Percentiles rank a stretch among this genome's conserved stretches.
These are phyloP conservation scores for Crocuta crocuta DNA, from an alignment of 2,113 vertebrate species.

Conservation along the genomic window DNA sequence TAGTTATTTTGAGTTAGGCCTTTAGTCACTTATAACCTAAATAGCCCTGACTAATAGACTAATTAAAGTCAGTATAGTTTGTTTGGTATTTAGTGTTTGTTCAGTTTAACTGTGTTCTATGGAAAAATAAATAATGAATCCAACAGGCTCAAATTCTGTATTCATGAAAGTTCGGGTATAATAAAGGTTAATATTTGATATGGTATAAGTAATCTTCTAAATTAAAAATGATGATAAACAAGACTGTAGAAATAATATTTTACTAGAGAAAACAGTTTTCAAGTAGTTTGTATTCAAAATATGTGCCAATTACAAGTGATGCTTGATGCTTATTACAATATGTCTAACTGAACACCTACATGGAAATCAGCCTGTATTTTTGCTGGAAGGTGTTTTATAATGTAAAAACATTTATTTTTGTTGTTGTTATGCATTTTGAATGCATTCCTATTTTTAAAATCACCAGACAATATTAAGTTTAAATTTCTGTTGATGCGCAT, in stretches of 20 bases:
- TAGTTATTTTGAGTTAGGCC: not conserved
- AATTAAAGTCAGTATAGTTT: conserved; percentile 12
- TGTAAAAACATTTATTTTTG: not conserved
- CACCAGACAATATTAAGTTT: not conserved
- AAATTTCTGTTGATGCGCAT: not conserved
- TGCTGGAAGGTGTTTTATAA: not conserved
- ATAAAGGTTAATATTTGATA: not conserved
- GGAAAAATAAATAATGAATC: conserved; percentile 13
- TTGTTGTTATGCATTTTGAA: not conserved
- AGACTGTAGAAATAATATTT: not conserved
- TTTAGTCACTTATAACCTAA: not conserved
- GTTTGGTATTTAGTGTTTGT: not conserved
- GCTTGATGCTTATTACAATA: not conserved
- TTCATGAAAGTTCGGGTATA: not conserved
- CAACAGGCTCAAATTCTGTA: not conserved
- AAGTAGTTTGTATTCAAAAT: conserved; percentile 38
- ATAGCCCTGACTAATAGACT: not conserved
- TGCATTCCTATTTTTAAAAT: conserved; percentile 49
- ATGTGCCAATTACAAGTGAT: conserved; percentile 17
- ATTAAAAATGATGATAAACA: conserved; percentile 21
- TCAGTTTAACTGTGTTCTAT: not conserved
- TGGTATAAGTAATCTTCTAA: not conserved
- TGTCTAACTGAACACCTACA: conserved; percentile 3
- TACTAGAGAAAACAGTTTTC: not conserved
- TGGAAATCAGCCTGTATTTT: conserved; percentile 43